Conservation (phyloP, 2,113 vertebrate genomes). For the Pseudonaja textilis region DNA sequence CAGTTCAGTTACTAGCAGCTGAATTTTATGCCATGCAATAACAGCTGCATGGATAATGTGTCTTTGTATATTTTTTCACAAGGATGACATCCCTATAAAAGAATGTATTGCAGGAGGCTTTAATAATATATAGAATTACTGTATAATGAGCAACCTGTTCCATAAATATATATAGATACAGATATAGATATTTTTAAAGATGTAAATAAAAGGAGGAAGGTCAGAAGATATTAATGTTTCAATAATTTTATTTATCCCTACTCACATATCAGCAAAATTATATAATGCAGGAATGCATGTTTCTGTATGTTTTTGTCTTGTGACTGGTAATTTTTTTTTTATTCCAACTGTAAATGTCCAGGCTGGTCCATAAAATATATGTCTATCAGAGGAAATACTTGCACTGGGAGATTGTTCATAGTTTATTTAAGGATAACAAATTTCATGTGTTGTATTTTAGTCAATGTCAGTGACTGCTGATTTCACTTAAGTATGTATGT, state of each 20-base stretch:
- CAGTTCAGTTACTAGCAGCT: not conserved
- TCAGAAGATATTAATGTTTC: not conserved
- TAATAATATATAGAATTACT: conserved; percentile 18
- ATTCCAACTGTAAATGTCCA: not conserved
- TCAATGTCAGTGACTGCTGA: not conserved
- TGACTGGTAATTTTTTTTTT: not conserved
- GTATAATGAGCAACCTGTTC: conserved; percentile 27
- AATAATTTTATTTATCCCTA: not conserved
- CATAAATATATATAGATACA: not conserved
- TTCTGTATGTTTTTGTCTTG: not conserved
- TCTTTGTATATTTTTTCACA: not conserved
- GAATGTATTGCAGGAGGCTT: conserved; percentile 17
- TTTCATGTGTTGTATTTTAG: not conserved
- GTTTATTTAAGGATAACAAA: not conserved
- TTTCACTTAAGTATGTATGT: not conserved
- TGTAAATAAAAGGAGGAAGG: not conserved
- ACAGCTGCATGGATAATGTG: not conserved
- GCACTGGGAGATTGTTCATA: not conserved
- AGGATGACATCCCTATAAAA: conserved; percentile 19
- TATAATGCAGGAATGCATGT: not conserved
- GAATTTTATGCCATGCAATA: not conserved
- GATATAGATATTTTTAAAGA: conserved; percentile 5
- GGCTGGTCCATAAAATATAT: not conserved
- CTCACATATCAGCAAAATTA: not conserved
- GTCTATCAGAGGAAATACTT: not conserved